Base-by-base conservation (phyloP, 2,888 invertebrate species). In the Timandra comae region DNA sequence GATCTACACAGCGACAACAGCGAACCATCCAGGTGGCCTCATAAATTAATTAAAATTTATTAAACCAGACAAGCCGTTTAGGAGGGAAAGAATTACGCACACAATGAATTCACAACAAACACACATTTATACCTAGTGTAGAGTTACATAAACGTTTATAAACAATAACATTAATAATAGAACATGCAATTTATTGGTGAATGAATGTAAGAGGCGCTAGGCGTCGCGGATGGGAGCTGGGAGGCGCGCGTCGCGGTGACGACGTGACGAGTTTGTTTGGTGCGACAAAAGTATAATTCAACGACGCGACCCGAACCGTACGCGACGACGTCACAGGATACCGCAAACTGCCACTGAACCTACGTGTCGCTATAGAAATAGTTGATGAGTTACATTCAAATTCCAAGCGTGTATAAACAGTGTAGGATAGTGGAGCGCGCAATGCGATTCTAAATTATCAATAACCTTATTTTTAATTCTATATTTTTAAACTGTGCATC, bases 311-410 rank as follows among this genome's bases (percentile, higher is more conserved):
- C 48, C 46, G 43, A 46, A 51, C 47, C 42, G 47, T 33, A 35
- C 38, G 26, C 41, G 29, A n/a, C 34, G 58, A 69, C 76, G 68
- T 75, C 73, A 70, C 67, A 65, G 71, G 69, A 74, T 64, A 63
- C 60, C 51, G 49, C 50, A 54, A 56, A 52, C 56, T 52, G 53
- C 53, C 41, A 35, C 47, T 46, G 43, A 48, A 54, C 56, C 49
- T 64, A 70, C 68, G 67, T 71, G 65, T 65, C 64, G 54, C 46
- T 67, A 59, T 78, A 65, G 63, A 79, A 81, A 82, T 82, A 84
- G 78, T 79, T 64, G 68, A 69, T 80, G 74, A 77, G 66, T 70
- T 70, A 72, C 63, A 70, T 61, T 62, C 49, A 43, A 54, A 66
- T 74, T 67, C 68, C 65, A 46, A 43, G 55, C 59, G 67, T 56